Percentiles rank a stretch among this genome's conserved stretches.
phyloP scores from a whole-genome alignment of 2,888 invertebrate species.

The Ophioninae sp. region DNA sequence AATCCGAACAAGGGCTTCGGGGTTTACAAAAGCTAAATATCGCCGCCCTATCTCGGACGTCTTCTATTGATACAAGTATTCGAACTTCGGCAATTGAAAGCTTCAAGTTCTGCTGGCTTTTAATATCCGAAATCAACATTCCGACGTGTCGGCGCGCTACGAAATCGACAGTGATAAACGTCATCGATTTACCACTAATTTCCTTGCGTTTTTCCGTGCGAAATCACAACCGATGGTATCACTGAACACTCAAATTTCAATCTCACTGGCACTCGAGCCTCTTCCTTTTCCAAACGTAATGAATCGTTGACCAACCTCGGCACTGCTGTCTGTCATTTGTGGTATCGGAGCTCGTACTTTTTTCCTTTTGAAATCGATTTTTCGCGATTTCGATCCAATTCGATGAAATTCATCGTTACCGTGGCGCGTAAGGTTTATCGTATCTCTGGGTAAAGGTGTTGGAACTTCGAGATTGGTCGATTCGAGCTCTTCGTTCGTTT shows the following conservation, averaged over 20 bases:
- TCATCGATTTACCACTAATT: background rate
- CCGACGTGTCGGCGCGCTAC: background rate
- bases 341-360: slow-evolving; percentile 65
- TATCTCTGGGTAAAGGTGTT: slow-evolving; percentile 58
- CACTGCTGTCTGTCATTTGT: slow-evolving; percentile 6
- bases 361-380: slow-evolving; percentile 62
- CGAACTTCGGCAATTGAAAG: background rate
- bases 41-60: background rate
- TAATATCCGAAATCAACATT: background rate
- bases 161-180: background rate
- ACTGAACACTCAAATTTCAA: slow-evolving; percentile 61
- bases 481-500: slow-evolving; percentile 27
- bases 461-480: slow-evolving; percentile 35
- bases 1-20: too few relatives aligned
- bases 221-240: background rate
- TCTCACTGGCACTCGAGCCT: slow-evolving; percentile 63
- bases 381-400: slow-evolving; percentile 47
- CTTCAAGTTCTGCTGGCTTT: background rate
- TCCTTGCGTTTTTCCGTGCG: background rate
- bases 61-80: background rate
- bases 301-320: slow-evolving; percentile 22
- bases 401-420: slow-evolving; percentile 44
- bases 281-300: slow-evolving; percentile 20
- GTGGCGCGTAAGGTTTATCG: slow-evolving; percentile 50
- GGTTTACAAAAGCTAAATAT: too few relatives aligned